Conservation (phyloP, 2,113 vertebrate species). For the Oncorhynchus clarkii region DNA sequence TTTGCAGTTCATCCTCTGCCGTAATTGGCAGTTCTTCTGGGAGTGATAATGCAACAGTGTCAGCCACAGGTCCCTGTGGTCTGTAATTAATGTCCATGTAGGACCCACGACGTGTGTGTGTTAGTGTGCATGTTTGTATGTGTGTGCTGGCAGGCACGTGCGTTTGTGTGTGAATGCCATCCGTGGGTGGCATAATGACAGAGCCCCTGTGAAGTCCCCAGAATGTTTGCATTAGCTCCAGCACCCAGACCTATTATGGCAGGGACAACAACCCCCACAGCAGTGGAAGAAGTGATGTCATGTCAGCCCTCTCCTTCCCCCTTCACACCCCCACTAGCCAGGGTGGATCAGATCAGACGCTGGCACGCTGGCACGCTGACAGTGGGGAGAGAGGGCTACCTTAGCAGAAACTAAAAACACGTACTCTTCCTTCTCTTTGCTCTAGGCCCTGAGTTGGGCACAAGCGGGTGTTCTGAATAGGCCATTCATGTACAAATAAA, state of each 20-base stretch:
- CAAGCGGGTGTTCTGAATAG: slow-evolving; percentile 44
- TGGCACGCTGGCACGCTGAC: slow-evolving; percentile 31
- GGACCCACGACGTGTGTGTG: neutral
- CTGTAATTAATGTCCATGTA: slow-evolving; percentile 46
- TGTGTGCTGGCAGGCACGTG: neutral
- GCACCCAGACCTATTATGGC: slow-evolving; percentile 39
- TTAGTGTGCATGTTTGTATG: slow-evolving; percentile 1
- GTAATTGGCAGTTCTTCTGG: slow-evolving; percentile 52
- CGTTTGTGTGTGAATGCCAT: neutral
- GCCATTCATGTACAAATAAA: slow-evolving; percentile 62
- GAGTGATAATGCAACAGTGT: slow-evolving; percentile 49
- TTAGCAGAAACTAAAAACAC: neutral
- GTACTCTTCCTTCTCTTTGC: slow-evolving; percentile 38
- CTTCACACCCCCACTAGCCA: slow-evolving; percentile 26
- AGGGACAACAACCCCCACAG: slow-evolving; percentile 54
- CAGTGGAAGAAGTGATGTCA: slow-evolving; percentile 70
- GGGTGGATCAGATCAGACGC: slow-evolving; percentile 51
- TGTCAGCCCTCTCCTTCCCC: slow-evolving; percentile 2
- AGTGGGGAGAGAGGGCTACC: neutral
- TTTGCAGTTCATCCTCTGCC: slow-evolving; percentile 52
- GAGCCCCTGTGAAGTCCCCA: slow-evolving; percentile 37
- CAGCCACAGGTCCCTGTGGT: slow-evolving; percentile 27
- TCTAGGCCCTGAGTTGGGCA: slow-evolving; percentile 19
- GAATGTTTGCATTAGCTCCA: slow-evolving; percentile 26
- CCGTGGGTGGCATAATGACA: slow-evolving; percentile 36